Percentiles rank a stretch among this genome's conserved stretches.
Evolutionary conservation across 2,113 vertebrate genomes (phyloP).

Genomic region (Notothenia coriiceps): DNA sequence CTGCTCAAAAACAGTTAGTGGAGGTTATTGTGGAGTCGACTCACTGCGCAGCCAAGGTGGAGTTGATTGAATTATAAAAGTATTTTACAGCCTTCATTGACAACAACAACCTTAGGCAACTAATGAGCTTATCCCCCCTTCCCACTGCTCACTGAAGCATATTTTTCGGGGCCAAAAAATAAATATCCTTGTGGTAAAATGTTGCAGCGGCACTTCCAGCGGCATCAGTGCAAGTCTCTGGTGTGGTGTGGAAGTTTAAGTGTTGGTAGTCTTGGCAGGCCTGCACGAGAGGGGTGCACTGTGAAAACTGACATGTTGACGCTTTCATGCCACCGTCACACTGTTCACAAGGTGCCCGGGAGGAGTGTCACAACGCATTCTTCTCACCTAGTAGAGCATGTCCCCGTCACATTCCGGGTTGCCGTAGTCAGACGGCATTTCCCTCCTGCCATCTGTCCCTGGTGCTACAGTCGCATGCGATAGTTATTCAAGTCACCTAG

Average conservation of each 20-base stretch:
- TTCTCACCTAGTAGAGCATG: constrained; percentile 71
- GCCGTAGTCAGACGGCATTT: constrained; percentile 71
- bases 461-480: constrained; percentile 40
- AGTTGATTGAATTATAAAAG: constrained; percentile 55
- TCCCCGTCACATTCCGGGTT: constrained; percentile 74
- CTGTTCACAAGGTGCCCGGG: constrained; percentile 75
- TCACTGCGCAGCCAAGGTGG: constrained; percentile 19
- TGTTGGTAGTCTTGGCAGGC: constrained; percentile 58
- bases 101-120: constrained; percentile 47
- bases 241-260: constrained; percentile 59
- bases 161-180: constrained; percentile 20
- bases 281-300: constrained; percentile 47
- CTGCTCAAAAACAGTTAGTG: constrained; percentile 47
- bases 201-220: constrained; percentile 26
- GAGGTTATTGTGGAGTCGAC: constrained; percentile 27
- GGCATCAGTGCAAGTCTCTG: constrained; percentile 40
- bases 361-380: constrained; percentile 75
- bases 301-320: constrained; percentile 78
- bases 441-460: constrained; percentile 65
- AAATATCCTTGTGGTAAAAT: constrained; percentile 50
- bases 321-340: constrained; percentile 76
- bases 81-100: constrained; percentile 50
- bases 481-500: constrained; percentile 52
- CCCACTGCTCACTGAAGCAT: constrained; percentile 26
- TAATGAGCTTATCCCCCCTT: constrained; percentile 52